A percentile compares a stretch with the other conserved stretches of the same genome.
Conservation (phyloP, 2,888 invertebrate species). For the Rhagophthalmus giganteus region DNA sequence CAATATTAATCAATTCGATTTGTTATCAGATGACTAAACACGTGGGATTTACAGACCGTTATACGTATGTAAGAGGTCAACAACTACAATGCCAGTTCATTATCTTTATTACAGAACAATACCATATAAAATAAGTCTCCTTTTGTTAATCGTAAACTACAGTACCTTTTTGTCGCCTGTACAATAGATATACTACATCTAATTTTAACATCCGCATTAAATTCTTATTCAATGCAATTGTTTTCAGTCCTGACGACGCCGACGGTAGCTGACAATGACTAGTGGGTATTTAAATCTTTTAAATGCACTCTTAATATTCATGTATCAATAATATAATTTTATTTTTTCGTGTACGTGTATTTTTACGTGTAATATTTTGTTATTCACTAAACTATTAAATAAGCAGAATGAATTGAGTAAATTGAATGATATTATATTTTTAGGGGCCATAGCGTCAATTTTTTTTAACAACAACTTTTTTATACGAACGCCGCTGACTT, state of each 20-base stretch:
- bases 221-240: conserved; percentile 14
- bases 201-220: conserved; percentile 39
- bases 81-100: conserved; percentile 32
- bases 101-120: conserved; percentile 41
- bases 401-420: no score
- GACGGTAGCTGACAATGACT: no score
- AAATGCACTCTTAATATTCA: no score
- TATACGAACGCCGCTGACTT: no score
- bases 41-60: background rate
- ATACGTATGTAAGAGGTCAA: conserved; percentile 12
- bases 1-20: background rate
- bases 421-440: no score
- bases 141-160: conserved; percentile 40
- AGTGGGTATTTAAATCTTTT: no score
- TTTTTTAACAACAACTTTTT: no score
- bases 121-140: conserved; percentile 37
- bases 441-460: no score
- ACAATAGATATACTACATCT: conserved; percentile 36
- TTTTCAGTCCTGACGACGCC: background rate
- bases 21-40: background rate
- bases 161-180: conserved; percentile 34
- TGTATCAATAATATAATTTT: no score
- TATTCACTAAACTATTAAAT: no score
- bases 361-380: no score
- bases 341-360: no score